Percentiles rank a stretch among this genome's conserved stretches.
Evolutionary conservation across 2,888 invertebrate species (phyloP).

Genomic region (Dicranocentrus wangi): DNA sequence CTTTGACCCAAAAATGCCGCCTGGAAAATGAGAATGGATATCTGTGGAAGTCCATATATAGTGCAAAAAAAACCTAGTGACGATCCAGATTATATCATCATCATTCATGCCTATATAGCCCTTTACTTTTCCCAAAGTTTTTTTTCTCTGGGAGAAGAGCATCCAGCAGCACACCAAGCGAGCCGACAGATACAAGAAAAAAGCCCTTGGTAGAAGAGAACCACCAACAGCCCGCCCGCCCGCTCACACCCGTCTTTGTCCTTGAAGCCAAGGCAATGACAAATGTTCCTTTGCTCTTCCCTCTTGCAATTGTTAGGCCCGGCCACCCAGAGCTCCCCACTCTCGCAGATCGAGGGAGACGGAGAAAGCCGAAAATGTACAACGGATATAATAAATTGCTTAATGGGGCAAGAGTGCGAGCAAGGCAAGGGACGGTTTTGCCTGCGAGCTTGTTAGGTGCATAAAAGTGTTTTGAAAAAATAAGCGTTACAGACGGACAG

Average conservation of each 20-base stretch:
- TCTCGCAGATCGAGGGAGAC: conserved; percentile 50
- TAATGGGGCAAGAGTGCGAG: conserved; percentile 55
- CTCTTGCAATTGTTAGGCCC: conserved; percentile 54
- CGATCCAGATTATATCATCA: too few relatives aligned
- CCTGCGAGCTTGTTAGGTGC: too few relatives aligned
- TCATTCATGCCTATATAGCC: too few relatives aligned
- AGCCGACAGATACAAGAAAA: too few relatives aligned
- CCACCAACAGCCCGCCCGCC: too few relatives aligned
- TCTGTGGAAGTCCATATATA: neutral
- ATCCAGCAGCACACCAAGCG: too few relatives aligned
- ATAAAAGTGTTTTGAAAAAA: too few relatives aligned
- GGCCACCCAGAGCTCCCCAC: conserved; percentile 52
- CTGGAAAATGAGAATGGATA: neutral
- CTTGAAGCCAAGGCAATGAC: conserved; percentile 61
- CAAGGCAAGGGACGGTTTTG: conserved; percentile 8
- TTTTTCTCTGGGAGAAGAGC: too few relatives aligned
- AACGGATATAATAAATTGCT: conserved; percentile 55
- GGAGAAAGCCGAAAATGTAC: conserved; percentile 61
- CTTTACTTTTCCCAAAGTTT: neutral
- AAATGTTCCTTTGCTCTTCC: conserved; percentile 43
- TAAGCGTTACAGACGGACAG: neutral
- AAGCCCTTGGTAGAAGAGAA: conserved; percentile 39
- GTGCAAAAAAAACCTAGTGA: too few relatives aligned
- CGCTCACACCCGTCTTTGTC: conserved; percentile 50
- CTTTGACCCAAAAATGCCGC: neutral